A percentile compares a stretch with the other conserved stretches of the same genome.
These are phyloP conservation scores for Enteromius trimaculatus DNA, from an alignment of 2,797 vertebrate species.

Conservation along the genomic window DNA sequence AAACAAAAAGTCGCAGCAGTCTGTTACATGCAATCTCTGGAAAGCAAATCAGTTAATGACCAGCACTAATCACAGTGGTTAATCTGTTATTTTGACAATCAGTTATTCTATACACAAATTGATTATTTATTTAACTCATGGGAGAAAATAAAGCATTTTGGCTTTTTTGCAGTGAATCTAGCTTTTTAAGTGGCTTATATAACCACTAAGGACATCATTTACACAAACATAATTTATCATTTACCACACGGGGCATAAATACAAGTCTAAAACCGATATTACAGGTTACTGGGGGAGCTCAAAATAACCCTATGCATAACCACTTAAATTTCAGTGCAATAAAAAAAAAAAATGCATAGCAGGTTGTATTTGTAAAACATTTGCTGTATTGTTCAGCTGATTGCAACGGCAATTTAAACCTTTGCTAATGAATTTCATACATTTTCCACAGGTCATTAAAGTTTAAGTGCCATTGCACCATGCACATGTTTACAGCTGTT, in stretches of 20 bases:
- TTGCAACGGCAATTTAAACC: not conserved
- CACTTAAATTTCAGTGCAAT: not conserved
- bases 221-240: constrained; percentile 4
- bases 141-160: not conserved
- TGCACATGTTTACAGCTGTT: constrained; percentile 5
- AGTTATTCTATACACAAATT: not conserved
- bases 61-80: not conserved
- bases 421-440: constrained; percentile 37
- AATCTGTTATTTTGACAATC: not conserved
- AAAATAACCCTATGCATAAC: not conserved
- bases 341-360: not conserved
- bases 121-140: not conserved
- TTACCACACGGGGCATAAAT: not conserved
- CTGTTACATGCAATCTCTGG: not conserved
- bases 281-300: not conserved
- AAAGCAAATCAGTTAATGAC: not conserved
- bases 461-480: not conserved
- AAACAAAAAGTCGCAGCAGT: not conserved
- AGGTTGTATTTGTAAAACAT: not conserved
- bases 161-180: not conserved
- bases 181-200: constrained; percentile 1
- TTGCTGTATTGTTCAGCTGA: constrained; percentile 13
- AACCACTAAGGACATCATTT: constrained; percentile 7
- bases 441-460: constrained; percentile 19
- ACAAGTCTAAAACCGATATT: constrained; percentile 2